Conservation (phyloP, 2,888 invertebrate genomes). For the Drosophila picticornis region DNA sequence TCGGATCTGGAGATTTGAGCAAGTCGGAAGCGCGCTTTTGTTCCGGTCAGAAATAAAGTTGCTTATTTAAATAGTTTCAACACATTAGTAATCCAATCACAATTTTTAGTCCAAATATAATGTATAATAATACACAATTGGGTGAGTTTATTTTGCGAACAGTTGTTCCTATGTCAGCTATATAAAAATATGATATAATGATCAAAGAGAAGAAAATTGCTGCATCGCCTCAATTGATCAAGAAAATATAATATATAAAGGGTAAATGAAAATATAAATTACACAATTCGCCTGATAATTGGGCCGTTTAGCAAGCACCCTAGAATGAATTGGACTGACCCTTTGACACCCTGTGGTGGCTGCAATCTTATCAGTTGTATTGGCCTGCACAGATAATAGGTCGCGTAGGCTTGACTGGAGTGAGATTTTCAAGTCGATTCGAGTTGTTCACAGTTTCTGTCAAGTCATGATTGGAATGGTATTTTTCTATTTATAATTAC, state of each 20-base stretch:
- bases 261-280: neutral
- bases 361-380: slow-evolving; percentile 6
- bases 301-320: neutral
- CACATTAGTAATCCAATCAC: no score
- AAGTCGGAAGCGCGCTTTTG: no score
- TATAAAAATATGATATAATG: neutral
- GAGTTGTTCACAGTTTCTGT: slow-evolving; percentile 1
- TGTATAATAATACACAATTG: no score
- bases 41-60: no score
- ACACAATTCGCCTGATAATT: slow-evolving; percentile 14
- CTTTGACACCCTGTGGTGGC: neutral
- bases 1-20: no score
- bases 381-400: neutral
- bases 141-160: neutral
- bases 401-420: neutral
- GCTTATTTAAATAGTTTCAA: no score
- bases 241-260: neutral
- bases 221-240: neutral
- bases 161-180: neutral
- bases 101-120: no score
- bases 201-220: neutral
- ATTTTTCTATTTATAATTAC: slow-evolving; percentile 1
- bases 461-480: slow-evolving; percentile 26
- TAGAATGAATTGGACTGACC: slow-evolving; percentile 4
- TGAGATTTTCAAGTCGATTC: neutral